Conservation (phyloP, 2,888 invertebrate genomes). For the Nephrotoma appendiculata region DNA sequence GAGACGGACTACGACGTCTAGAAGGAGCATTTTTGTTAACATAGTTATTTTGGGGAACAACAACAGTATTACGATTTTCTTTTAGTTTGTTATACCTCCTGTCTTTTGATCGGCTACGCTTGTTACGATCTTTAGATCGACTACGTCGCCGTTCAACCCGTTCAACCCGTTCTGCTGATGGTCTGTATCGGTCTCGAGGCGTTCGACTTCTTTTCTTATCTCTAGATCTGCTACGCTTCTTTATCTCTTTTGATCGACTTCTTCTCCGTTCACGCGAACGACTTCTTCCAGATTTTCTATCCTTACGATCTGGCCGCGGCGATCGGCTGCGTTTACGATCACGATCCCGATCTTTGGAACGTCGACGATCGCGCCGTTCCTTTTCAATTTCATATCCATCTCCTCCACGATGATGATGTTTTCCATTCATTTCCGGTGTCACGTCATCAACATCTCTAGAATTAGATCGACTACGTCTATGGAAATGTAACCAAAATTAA, state of each 20-base stretch:
- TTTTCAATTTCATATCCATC: slow-evolving; percentile 17
- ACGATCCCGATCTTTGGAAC: slow-evolving; percentile 26
- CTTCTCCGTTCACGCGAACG: slow-evolving; percentile 14
- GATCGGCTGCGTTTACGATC: slow-evolving; percentile 22
- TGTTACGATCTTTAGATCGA: background rate
- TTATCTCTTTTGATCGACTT: background rate
- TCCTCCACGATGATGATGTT: slow-evolving; percentile 9
- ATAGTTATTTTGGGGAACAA: background rate
- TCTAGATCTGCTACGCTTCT: slow-evolving; percentile 7
- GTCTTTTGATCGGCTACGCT: slow-evolving; percentile 20
- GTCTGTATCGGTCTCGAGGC: slow-evolving; percentile 1
- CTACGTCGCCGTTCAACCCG: slow-evolving; percentile 18
- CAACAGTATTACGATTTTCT: slow-evolving; percentile 1
- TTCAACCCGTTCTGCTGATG: slow-evolving; percentile 20
- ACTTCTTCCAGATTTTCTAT: slow-evolving; percentile 12
- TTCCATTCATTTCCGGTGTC: background rate
- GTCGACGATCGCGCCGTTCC: slow-evolving; percentile 12
- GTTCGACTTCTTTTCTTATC: slow-evolving; percentile 13
- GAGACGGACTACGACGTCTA: slow-evolving; percentile 31
- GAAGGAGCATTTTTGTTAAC: slow-evolving; percentile 8
- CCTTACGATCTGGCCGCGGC: slow-evolving; percentile 11
- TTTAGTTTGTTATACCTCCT: slow-evolving; percentile 1
- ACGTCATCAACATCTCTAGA: background rate
- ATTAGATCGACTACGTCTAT: background rate
- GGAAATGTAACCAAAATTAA: background rate